Evolutionary conservation across 2,797 vertebrate species (phyloP).

Genomic region (Sciurus carolinensis): DNA sequence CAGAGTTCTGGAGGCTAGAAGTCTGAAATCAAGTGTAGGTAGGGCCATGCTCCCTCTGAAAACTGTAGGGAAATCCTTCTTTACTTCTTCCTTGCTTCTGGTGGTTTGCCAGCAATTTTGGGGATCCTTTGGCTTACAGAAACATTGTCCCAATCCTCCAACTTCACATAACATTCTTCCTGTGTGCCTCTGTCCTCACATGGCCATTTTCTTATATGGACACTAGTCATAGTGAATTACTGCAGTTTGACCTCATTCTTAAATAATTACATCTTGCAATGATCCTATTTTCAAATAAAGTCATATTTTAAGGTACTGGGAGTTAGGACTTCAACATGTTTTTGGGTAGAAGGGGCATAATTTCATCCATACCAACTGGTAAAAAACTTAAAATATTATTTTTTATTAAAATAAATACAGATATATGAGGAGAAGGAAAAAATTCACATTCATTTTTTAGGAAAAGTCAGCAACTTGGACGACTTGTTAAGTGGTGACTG

Average conservation of each 20-base stretch:
- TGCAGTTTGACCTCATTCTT: background rate
- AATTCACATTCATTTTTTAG: background rate
- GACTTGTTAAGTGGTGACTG: background rate
- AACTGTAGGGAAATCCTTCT: background rate
- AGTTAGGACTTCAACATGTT: background rate
- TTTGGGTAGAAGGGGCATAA: background rate
- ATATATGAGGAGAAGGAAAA: background rate
- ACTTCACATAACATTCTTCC: no score
- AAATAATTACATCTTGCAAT: background rate
- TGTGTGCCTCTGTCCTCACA: background rate
- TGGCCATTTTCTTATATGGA: background rate
- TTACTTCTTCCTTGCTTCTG: background rate
- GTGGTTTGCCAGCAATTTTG: background rate
- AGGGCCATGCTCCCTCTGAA: background rate
- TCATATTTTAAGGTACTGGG: background rate
- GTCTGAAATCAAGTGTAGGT: background rate
- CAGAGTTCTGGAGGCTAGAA: background rate
- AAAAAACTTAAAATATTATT: background rate
- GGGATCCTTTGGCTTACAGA: background rate
- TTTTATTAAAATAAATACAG: constrained; percentile 17
- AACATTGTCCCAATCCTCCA: background rate
- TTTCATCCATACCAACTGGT: background rate
- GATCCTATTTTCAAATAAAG: background rate
- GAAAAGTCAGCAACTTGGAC: background rate
- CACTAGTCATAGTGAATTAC: background rate